Evolutionary conservation across 2,888 invertebrate genomes (phyloP).

Genomic region (Lasioglossum vierecki): DNA sequence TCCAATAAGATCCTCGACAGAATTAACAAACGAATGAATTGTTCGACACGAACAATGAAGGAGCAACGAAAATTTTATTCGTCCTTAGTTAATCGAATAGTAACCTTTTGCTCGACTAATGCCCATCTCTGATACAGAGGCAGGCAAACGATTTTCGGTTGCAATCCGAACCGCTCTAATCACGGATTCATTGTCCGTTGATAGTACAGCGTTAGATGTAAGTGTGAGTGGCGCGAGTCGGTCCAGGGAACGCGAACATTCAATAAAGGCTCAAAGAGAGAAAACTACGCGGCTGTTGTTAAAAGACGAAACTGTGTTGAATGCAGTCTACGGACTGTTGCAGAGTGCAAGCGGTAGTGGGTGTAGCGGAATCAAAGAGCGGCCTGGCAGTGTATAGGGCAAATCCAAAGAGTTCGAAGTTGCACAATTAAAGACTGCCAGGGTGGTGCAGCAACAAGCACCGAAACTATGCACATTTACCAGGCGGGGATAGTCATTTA

Average conservation of each 20-base stretch:
- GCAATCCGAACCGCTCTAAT: background rate
- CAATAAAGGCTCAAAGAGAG: slow-evolving; percentile 5
- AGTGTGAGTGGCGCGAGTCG: background rate
- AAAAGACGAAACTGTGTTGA: slow-evolving; percentile 1
- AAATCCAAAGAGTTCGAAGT: background rate
- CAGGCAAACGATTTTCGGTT: background rate
- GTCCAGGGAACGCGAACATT: background rate
- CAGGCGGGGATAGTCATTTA: background rate
- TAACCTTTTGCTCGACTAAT: no score
- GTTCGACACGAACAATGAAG: no score
- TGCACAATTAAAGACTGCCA: slow-evolving; percentile 1
- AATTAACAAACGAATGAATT: no score
- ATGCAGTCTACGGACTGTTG: background rate
- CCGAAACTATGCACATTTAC: background rate
- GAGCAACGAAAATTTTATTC: no score
- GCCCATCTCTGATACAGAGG: no score
- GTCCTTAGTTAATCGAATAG: no score
- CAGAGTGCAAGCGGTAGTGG: background rate
- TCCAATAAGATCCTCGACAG: no score
- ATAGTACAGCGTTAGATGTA: background rate
- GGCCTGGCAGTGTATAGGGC: background rate
- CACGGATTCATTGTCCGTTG: background rate
- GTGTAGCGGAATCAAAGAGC: background rate
- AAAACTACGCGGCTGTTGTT: background rate
- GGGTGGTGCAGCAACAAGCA: no score